These are phyloP conservation scores for Corvus hawaiiensis DNA, from an alignment of 2,113 vertebrate genomes.

Conservation along the genomic window DNA sequence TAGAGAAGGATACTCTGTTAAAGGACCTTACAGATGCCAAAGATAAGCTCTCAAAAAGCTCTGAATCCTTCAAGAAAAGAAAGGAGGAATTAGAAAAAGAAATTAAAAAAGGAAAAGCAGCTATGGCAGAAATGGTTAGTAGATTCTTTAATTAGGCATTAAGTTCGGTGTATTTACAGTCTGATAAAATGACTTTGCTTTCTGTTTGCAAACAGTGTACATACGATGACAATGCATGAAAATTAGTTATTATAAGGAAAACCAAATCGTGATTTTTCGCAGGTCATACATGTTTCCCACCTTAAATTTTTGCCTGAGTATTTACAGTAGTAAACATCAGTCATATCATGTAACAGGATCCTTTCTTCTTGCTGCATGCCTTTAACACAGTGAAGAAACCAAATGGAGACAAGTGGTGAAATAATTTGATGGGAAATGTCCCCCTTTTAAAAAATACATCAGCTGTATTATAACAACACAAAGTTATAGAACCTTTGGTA, in stretches of 20 bases:
- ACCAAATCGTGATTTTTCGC: not conserved
- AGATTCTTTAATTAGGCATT: not conserved
- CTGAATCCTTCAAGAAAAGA: constrained; percentile 79
- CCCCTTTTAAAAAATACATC: not conserved
- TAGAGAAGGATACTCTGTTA: constrained; percentile 76
- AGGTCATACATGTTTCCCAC: not conserved
- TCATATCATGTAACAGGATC: not conserved
- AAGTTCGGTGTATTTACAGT: not conserved
- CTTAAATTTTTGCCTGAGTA: not conserved
- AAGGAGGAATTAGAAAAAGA: constrained; percentile 84
- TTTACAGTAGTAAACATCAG: not conserved
- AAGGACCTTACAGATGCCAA: constrained; percentile 81
- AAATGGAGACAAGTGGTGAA: not conserved
- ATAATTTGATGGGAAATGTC: not conserved
- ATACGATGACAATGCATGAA: not conserved
- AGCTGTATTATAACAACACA: not conserved
- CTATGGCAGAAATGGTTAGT: constrained; percentile 84
- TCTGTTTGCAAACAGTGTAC: not conserved
- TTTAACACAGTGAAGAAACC: not conserved
- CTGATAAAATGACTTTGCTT: not conserved
- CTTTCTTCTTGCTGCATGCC: not conserved
- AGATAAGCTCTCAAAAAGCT: constrained; percentile 77
- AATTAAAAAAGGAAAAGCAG: constrained; percentile 78
- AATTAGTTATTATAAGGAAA: not conserved
- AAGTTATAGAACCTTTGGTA: not conserved